A percentile compares a stretch with the other conserved stretches of the same genome.
phyloP scores from a whole-genome alignment of 2,113 vertebrate genomes.

The Otis tarda region DNA sequence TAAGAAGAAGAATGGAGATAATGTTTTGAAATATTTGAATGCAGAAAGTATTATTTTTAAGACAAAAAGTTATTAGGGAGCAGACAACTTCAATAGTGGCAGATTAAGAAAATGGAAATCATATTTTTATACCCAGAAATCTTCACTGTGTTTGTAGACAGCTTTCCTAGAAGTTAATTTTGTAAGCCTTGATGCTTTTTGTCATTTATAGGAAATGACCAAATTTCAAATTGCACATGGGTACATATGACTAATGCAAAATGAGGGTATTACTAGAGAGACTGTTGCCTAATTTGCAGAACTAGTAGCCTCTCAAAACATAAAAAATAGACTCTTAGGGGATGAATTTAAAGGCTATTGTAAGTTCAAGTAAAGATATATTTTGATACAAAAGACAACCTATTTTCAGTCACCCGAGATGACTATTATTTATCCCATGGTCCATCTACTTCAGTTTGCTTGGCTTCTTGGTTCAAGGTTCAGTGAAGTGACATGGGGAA shows the following conservation, averaged over 20 bases:
- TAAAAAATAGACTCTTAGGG: neutral
- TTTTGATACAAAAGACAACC: neutral
- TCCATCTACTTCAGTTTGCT: neutral
- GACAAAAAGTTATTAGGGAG: neutral
- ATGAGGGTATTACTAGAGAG: neutral
- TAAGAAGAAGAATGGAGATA: neutral
- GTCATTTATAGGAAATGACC: neutral
- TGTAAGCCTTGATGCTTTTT: slow-evolving; percentile 8
- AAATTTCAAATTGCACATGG: neutral
- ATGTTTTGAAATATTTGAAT: slow-evolving; percentile 48
- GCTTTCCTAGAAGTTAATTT: neutral
- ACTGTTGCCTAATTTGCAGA: neutral
- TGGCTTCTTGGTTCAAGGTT: neutral
- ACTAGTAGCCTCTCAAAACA: neutral
- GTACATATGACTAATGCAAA: neutral
- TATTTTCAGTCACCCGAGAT: neutral
- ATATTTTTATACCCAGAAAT: slow-evolving; percentile 55
- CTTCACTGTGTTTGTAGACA: slow-evolving; percentile 30
- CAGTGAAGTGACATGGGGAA: neutral
- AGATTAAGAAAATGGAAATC: neutral
- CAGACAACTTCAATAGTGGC: neutral
- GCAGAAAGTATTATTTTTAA: slow-evolving; percentile 30
- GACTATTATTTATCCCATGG: neutral
- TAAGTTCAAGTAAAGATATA: neutral
- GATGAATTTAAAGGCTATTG: neutral